These are phyloP conservation scores for Spondyliosoma cantharus DNA, from an alignment of 2,797 vertebrate species.

Conservation along the genomic window DNA sequence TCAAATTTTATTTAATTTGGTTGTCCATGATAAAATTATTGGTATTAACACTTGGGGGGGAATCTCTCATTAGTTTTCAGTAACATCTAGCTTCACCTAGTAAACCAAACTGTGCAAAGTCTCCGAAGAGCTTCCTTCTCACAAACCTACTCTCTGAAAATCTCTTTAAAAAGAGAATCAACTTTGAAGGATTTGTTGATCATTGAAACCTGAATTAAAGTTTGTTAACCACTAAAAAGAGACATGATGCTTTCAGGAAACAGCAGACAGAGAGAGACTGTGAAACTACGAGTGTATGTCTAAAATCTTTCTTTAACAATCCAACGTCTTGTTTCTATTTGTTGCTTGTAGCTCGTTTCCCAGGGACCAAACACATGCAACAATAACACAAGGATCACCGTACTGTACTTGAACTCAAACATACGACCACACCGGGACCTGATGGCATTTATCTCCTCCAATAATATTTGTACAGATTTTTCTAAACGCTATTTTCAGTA, in stretches of 20 bases:
- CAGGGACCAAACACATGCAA: constrained; percentile 71
- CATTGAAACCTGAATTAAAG: constrained; percentile 16
- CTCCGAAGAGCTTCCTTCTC: constrained; percentile 70
- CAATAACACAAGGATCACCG: constrained; percentile 57
- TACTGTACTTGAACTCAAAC: constrained; percentile 72
- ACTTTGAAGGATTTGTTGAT: constrained; percentile 19
- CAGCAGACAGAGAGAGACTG: constrained; percentile 32
- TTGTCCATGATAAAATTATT: constrained; percentile 14
- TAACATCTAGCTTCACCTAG: constrained; percentile 27
- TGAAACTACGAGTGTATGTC: constrained; percentile 41
- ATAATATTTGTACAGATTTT: constrained; percentile 65
- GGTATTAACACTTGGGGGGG: background rate
- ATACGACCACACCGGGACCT: constrained; percentile 34
- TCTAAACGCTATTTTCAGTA: constrained; percentile 56
- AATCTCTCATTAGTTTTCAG: constrained; percentile 2
- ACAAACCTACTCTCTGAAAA: constrained; percentile 17
- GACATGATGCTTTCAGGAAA: constrained; percentile 24
- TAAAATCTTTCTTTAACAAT: constrained; percentile 46
- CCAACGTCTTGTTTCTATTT: constrained; percentile 20
- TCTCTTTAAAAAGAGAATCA: constrained; percentile 17
- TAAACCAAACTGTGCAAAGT: constrained; percentile 64
- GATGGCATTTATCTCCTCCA: constrained; percentile 25
- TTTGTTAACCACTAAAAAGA: constrained; percentile 22
- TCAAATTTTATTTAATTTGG: constrained; percentile 41
- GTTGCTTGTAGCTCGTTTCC: constrained; percentile 56